phyloP scores from a whole-genome alignment of 2,797 vertebrate genomes.

The Malurus leucopterus region DNA sequence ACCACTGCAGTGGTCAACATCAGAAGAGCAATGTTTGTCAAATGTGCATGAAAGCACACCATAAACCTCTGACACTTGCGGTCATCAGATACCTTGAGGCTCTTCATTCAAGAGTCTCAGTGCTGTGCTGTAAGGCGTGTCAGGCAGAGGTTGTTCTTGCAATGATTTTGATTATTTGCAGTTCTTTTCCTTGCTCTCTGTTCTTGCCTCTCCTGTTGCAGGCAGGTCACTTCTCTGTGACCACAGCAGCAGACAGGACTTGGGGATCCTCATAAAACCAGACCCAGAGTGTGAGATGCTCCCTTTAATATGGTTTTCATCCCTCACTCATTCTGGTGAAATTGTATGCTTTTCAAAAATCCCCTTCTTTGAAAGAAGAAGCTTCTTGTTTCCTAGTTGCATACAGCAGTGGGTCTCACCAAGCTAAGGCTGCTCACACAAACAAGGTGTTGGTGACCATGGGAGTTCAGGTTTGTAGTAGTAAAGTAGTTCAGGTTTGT shows the following conservation, averaged over 20 bases:
- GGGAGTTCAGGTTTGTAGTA: not conserved
- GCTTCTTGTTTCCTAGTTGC: not conserved
- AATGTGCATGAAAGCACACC: too few relatives aligned
- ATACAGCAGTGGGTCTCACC: not conserved
- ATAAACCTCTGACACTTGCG: not conserved
- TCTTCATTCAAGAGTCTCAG: not conserved
- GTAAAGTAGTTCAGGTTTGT: not conserved
- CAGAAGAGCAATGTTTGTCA: not conserved
- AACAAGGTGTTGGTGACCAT: not conserved
- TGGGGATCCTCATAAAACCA: not conserved
- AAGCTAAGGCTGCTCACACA: not conserved
- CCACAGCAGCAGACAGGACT: not conserved
- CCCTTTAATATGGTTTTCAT: not conserved
- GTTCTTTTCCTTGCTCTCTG: not conserved
- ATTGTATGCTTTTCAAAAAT: not conserved
- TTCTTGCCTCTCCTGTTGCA: not conserved
- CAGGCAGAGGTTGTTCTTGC: not conserved
- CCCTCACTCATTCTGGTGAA: not conserved
- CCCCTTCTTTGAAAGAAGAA: not conserved
- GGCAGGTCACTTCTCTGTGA: not conserved
- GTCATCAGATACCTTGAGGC: not conserved
- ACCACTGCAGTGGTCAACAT: not conserved
- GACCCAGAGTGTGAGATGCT: rapidly evolving
- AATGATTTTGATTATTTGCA: not conserved
- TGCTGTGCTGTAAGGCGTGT: rapidly evolving